These are phyloP conservation scores for Tiliacea aurago DNA, from an alignment of 2,888 invertebrate species.

Conservation along the genomic window DNA sequence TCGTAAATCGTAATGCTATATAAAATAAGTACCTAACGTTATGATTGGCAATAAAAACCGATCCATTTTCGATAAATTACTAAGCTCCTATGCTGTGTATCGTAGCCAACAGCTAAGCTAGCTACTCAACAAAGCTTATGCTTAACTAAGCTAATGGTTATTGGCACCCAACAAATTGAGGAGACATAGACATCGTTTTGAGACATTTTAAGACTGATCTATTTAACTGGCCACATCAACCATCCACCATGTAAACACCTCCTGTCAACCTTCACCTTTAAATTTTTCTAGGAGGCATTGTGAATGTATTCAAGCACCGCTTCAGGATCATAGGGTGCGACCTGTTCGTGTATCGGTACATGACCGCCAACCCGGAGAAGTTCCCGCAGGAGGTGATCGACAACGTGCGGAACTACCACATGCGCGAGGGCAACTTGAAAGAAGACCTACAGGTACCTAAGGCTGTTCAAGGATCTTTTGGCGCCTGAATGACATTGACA, in stretches of 20 bases:
- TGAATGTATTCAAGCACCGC: conserved; percentile 94
- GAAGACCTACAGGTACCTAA: conserved; percentile 73
- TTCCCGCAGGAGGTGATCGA: conserved; percentile 92
- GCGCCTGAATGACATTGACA: background rate
- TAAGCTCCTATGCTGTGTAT: background rate
- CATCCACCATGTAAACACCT: background rate
- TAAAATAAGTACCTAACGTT: background rate
- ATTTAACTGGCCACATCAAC: background rate
- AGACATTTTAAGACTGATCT: background rate
- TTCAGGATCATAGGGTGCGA: conserved; percentile 95
- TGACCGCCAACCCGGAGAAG: conserved; percentile 93
- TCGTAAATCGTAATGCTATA: background rate
- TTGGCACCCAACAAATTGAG: background rate
- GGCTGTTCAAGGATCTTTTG: background rate
- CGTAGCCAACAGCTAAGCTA: background rate
- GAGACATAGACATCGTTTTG: background rate
- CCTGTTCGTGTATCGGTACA: conserved; percentile 94
- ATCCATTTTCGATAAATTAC: background rate
- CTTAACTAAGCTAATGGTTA: no score
- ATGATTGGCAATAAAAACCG: background rate
- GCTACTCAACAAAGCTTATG: no score
- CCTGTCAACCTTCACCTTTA: background rate
- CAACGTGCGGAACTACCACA: conserved; percentile 93
- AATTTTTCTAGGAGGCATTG: conserved; percentile 87
- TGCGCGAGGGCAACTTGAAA: conserved; percentile 91